Percentiles rank a stretch among this genome's conserved stretches.
These are phyloP conservation scores for Agrotis ipsilon DNA, from an alignment of 2,888 invertebrate genomes.

Conservation along the genomic window DNA sequence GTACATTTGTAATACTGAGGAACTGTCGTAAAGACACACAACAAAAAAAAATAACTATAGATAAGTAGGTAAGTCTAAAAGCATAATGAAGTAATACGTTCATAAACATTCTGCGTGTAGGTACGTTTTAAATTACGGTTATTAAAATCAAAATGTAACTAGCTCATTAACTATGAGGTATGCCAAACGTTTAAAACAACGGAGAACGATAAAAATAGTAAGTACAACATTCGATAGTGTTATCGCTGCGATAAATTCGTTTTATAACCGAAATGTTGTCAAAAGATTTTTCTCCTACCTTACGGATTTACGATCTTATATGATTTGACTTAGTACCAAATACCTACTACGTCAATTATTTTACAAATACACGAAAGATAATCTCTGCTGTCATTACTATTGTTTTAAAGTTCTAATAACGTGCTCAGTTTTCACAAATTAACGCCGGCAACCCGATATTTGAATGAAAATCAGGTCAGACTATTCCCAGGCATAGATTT, in stretches of 20 bases:
- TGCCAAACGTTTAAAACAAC: conserved; percentile 29
- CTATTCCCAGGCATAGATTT: conserved; percentile 57
- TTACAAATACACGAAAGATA: background rate
- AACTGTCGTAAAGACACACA: background rate
- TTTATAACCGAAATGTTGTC: conserved; percentile 21
- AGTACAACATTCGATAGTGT: conserved; percentile 42
- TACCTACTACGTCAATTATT: background rate
- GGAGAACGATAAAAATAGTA: conserved; percentile 50
- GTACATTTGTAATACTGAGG: too few relatives aligned
- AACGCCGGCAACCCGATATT: conserved; percentile 55
- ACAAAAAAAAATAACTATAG: conserved; percentile 15
- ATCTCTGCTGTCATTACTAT: background rate
- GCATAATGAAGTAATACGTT: background rate
- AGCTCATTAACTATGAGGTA: conserved; percentile 24
- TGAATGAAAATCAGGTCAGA: conserved; percentile 74
- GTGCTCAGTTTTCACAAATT: conserved; percentile 50
- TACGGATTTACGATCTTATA: background rate
- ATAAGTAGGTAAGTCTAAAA: background rate
- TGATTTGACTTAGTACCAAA: background rate
- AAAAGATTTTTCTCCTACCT: conserved; percentile 41
- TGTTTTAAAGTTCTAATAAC: background rate
- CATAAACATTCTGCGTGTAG: background rate
- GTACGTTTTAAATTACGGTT: background rate
- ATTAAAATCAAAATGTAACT: conserved; percentile 23
- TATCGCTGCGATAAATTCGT: conserved; percentile 41